phyloP scores from a whole-genome alignment of 1,140 invertebrate species.

The Pantala flavescens region DNA sequence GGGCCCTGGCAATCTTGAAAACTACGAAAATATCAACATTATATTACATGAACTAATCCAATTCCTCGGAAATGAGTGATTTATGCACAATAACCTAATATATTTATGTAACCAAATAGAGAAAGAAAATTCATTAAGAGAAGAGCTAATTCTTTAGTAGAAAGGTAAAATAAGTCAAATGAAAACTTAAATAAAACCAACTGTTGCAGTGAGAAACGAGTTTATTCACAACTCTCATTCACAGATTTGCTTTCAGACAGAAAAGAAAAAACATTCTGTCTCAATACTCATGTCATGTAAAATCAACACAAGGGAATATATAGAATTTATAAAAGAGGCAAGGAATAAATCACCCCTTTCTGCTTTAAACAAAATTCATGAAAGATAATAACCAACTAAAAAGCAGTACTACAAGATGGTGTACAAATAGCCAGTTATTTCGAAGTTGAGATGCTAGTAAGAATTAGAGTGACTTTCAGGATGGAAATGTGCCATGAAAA shows the following conservation, averaged over 20 bases:
- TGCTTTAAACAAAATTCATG: not conserved
- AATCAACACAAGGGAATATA: not conserved
- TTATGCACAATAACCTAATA: no score
- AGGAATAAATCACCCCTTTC: not conserved
- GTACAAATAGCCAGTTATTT: not conserved
- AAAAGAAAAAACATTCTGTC: slow-evolving; percentile 5
- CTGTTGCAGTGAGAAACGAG: not conserved
- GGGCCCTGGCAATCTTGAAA: no score
- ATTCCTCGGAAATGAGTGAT: no score
- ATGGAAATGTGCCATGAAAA: slow-evolving; percentile 6
- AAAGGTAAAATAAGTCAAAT: no score
- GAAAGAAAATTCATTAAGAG: no score
- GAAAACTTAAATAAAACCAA: not conserved
- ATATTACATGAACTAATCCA: no score
- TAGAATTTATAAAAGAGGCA: not conserved
- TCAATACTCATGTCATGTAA: not conserved
- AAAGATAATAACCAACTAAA: not conserved
- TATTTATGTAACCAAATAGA: no score
- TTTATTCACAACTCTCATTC: slow-evolving; percentile 6
- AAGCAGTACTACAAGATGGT: not conserved
- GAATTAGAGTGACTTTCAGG: not conserved
- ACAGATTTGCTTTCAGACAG: slow-evolving; percentile 1
- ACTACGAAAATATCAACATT: no score
- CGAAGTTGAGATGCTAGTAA: not conserved
- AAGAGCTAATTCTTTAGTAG: no score